Evolutionary conservation across 2,888 invertebrate genomes (phyloP).

Genomic region (Apodemia duryi): DNA sequence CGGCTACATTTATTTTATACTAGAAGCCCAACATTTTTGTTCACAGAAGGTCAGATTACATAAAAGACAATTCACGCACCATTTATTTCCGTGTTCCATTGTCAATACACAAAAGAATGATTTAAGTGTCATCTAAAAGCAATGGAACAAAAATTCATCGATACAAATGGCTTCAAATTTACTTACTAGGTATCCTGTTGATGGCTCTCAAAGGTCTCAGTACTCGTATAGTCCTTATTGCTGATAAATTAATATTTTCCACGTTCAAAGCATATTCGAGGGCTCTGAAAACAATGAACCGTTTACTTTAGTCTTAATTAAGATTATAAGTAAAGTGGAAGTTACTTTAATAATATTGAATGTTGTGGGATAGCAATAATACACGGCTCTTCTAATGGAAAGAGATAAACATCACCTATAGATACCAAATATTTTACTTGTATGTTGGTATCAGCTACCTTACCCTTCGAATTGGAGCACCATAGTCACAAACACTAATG

Average conservation of each 20-base stretch:
- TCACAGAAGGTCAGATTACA: not conserved
- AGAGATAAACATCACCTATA: too few relatives aligned
- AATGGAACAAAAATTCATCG: not conserved
- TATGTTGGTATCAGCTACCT: too few relatives aligned
- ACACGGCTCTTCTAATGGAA: too few relatives aligned
- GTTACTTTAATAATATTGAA: too few relatives aligned
- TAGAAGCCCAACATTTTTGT: not conserved
- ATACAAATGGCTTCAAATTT: not conserved
- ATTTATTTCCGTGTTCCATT: conserved; percentile 15
- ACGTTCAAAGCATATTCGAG: conserved; percentile 95
- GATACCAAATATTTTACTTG: too few relatives aligned
- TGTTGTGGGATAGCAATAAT: too few relatives aligned
- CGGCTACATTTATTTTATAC: not conserved
- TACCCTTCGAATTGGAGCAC: too few relatives aligned
- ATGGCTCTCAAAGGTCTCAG: conserved; percentile 97
- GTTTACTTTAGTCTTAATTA: conserved; percentile 9
- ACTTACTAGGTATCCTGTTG: conserved; percentile 92
- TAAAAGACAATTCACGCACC: conserved; percentile 17
- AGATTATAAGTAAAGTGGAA: not conserved
- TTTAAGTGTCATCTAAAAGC: conserved; percentile 18
- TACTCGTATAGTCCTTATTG: conserved; percentile 98
- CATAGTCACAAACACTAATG: too few relatives aligned
- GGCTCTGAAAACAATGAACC: conserved; percentile 70
- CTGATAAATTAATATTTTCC: conserved; percentile 98
- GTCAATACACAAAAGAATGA: conserved; percentile 21